phyloP scores from a whole-genome alignment of 2,888 invertebrate species.

The Caenorhabditis angaria region DNA sequence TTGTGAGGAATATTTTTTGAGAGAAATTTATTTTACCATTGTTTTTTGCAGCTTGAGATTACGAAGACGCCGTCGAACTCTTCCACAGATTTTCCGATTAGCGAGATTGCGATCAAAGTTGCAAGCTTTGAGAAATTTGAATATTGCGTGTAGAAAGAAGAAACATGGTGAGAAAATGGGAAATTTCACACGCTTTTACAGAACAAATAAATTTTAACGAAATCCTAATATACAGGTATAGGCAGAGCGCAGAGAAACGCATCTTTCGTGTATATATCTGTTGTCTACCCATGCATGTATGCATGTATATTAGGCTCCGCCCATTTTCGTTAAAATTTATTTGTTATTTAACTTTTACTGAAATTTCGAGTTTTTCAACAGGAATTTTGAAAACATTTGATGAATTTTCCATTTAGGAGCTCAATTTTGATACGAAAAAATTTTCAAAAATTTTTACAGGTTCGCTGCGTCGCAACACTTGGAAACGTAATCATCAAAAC shows the following conservation, averaged over 20 bases:
- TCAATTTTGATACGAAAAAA: not conserved
- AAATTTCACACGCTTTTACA: not conserved
- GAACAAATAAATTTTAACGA: too few relatives aligned
- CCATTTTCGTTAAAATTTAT: too few relatives aligned
- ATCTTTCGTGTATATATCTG: too few relatives aligned
- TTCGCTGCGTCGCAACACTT: not conserved
- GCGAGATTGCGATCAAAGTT: constrained; percentile 8
- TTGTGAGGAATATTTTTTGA: constrained; percentile 1
- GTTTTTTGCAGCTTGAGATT: constrained; percentile 4
- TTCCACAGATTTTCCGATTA: constrained; percentile 17
- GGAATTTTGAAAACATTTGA: not conserved
- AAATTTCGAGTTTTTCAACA: too few relatives aligned
- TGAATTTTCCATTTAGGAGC: too few relatives aligned
- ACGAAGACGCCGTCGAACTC: constrained; percentile 16
- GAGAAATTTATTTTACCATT: not conserved
- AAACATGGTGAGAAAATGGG: not conserved
- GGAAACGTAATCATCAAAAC: not conserved
- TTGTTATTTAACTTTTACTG: too few relatives aligned
- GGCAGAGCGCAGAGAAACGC: too few relatives aligned
- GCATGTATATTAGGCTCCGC: too few relatives aligned
- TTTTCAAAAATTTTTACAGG: not conserved
- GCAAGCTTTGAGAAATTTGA: not conserved
- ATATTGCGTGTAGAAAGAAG: not conserved
- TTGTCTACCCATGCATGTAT: too few relatives aligned
- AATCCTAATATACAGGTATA: too few relatives aligned